phyloP scores from a whole-genome alignment of 2,888 invertebrate genomes.

The Gibbula magus region DNA sequence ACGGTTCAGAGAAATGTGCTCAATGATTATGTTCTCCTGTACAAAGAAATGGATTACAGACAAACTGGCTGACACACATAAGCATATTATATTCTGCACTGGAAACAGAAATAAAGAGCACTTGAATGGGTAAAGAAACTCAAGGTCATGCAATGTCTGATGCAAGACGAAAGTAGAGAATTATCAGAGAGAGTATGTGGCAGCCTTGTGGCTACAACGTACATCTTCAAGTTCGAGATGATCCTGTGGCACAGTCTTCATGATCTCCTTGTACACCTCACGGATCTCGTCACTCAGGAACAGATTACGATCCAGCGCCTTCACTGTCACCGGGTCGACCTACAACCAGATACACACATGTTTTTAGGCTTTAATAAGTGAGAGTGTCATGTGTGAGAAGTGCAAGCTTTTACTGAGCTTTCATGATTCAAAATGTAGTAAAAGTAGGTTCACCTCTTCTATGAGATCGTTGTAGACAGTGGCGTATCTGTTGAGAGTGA shows the following conservation, averaged over 20 bases:
- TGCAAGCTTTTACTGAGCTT: neutral
- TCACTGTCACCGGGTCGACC: constrained; percentile 72
- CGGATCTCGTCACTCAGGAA: constrained; percentile 73
- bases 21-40: too few species aligned
- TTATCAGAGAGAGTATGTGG: neutral
- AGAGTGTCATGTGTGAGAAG: neutral
- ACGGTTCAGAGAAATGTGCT: too few species aligned
- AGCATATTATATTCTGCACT: too few species aligned
- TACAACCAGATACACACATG: constrained; percentile 33
- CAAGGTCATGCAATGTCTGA: too few species aligned
- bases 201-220: constrained; percentile 10
- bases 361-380: too few species aligned
- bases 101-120: too few species aligned
- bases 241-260: constrained; percentile 72
- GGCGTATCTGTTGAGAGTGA: constrained; percentile 66
- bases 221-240: constrained; percentile 72
- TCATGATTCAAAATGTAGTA: neutral
- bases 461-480: constrained; percentile 74
- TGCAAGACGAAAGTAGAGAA: neutral
- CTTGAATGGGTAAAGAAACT: too few species aligned
- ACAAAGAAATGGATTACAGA: too few species aligned
- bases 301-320: constrained; percentile 71
- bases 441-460: constrained; percentile 65
- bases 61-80: too few species aligned
- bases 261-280: constrained; percentile 74